These are phyloP conservation scores for Turritopsis dohrnii DNA, from an alignment of 30 jellyfish, hydroid and myxozoan genomes.

Conservation along the genomic window DNA sequence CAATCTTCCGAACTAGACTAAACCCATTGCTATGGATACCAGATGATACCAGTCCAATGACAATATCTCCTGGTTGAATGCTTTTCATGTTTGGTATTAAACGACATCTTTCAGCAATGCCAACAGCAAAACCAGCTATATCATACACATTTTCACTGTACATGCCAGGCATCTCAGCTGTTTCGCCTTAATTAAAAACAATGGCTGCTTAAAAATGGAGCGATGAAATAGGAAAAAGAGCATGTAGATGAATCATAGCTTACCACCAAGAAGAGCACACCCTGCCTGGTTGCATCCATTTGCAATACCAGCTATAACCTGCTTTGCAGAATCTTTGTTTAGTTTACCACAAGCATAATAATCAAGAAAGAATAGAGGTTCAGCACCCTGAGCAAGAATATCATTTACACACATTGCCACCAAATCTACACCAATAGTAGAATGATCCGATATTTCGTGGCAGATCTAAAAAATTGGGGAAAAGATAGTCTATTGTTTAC, in stretches of 20 bases:
- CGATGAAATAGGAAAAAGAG: neutral
- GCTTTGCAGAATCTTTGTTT: conserved; percentile 52
- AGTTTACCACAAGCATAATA: conserved; percentile 86
- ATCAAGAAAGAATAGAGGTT: conserved; percentile 83
- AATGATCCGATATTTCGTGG: conserved; percentile 59
- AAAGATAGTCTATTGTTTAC: no score
- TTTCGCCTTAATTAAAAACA: conserved; percentile 61
- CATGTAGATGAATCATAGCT: neutral
- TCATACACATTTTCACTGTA: conserved; percentile 70
- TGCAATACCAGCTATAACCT: conserved; percentile 87
- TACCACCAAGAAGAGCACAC: conserved; percentile 94
- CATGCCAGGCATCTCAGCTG: conserved; percentile 99
- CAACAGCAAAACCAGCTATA: conserved; percentile 96
- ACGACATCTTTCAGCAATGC: conserved; percentile 62
- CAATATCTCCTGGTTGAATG: conserved; percentile 64
- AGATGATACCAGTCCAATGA: conserved; percentile 86
- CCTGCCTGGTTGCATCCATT: conserved; percentile 89
- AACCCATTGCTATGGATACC: conserved; percentile 98
- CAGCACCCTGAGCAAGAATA: conserved; percentile 92
- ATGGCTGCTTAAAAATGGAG: neutral
- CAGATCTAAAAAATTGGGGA: conserved; percentile 74
- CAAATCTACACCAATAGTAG: conserved; percentile 82
- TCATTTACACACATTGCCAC: conserved; percentile 98
- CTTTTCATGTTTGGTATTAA: conserved; percentile 50
- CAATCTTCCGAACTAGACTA: conserved; percentile 73